Conservation (phyloP, 2,113 vertebrate genomes). For the Cynopterus brachyotis region DNA sequence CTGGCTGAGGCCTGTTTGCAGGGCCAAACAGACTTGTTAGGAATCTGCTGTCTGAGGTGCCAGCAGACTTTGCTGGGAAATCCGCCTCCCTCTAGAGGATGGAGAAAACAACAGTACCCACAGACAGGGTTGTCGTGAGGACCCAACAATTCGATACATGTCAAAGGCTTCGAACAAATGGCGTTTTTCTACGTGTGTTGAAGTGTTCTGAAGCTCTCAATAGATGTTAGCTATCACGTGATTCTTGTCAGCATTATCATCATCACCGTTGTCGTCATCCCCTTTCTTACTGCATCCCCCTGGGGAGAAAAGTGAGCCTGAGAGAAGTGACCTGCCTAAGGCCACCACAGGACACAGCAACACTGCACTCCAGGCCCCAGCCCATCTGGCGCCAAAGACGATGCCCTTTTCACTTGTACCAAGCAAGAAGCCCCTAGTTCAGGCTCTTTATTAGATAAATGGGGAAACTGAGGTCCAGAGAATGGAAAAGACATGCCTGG, state of each 20-base stretch:
- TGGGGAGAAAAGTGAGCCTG: background rate
- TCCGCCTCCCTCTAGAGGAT: background rate
- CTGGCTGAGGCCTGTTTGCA: background rate
- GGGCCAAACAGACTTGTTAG: background rate
- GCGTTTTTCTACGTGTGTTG: background rate
- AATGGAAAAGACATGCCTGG: background rate
- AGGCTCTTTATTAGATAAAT: background rate
- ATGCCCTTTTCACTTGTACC: background rate
- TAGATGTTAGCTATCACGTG: background rate
- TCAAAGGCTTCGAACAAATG: background rate
- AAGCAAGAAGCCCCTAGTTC: background rate
- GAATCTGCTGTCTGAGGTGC: background rate
- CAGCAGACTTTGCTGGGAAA: background rate
- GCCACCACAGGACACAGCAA: background rate
- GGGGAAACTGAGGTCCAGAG: background rate
- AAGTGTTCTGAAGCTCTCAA: background rate
- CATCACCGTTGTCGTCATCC: background rate
- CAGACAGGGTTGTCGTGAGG: background rate
- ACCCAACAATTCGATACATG: background rate
- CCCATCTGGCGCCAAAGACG: background rate
- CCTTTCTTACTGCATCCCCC: background rate
- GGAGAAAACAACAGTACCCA: rapidly evolving
- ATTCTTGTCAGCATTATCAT: background rate
- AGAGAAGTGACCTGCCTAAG: background rate
- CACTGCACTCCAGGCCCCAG: background rate